Percentiles rank a stretch among this genome's conserved stretches.
Evolutionary conservation across 2,797 vertebrate genomes (phyloP).

Genomic region (Huso huso): DNA sequence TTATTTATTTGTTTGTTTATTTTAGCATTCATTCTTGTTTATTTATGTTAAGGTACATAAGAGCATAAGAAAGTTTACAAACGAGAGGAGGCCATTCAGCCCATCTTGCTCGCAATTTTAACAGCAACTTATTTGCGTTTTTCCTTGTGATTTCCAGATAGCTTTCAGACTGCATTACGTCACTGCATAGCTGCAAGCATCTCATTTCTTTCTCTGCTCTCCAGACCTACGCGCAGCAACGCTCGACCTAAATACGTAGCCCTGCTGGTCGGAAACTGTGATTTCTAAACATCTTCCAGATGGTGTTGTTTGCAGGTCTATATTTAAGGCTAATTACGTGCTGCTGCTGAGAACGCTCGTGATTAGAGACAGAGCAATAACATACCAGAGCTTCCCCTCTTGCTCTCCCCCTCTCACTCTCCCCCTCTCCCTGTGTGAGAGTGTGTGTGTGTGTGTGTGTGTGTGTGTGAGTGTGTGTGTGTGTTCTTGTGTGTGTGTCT

Average conservation of each 20-base stretch:
- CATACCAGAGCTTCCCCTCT: background rate
- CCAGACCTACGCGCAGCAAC: slow-evolving; percentile 65
- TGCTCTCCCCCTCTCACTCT: background rate
- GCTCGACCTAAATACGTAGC: slow-evolving; percentile 80
- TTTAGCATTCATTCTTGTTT: too few relatives aligned
- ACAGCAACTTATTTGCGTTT: background rate
- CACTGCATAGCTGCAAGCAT: too few relatives aligned
- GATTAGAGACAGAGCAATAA: slow-evolving; percentile 41
- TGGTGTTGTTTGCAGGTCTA: slow-evolving; percentile 60
- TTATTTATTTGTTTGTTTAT: too few relatives aligned
- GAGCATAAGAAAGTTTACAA: too few relatives aligned
- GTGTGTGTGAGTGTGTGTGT: too few relatives aligned
- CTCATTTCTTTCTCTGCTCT: slow-evolving; percentile 30
- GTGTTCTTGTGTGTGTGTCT: background rate
- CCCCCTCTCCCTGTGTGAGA: too few relatives aligned
- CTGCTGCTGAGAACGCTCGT: slow-evolving; percentile 58
- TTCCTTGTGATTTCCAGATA: background rate
- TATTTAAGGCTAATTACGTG: slow-evolving; percentile 71
- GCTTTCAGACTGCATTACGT: too few relatives aligned
- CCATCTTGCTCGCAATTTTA: too few relatives aligned
- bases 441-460: too few relatives aligned
- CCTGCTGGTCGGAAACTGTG: slow-evolving; percentile 75
- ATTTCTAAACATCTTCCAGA: slow-evolving; percentile 77
- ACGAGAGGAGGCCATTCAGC: too few relatives aligned
- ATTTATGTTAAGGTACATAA: too few relatives aligned